These are phyloP conservation scores for Premnoplex brunnescens DNA, from an alignment of 2,797 vertebrate genomes.

Conservation along the genomic window DNA sequence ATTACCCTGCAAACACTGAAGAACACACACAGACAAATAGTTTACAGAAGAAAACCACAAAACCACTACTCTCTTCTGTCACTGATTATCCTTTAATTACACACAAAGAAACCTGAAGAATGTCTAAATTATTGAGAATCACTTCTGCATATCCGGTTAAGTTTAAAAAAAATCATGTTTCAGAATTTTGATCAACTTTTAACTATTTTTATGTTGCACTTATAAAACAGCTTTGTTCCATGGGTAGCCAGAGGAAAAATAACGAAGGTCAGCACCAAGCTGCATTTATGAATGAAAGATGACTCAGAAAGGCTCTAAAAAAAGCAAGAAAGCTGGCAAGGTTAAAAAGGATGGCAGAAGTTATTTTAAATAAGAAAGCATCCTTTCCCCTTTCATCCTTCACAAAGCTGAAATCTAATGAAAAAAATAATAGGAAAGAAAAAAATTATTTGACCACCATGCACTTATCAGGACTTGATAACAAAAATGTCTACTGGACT, in stretches of 20 bases:
- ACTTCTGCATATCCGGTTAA: neutral
- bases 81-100: neutral
- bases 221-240: neutral
- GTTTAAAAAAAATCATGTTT: neutral
- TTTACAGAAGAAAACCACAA: neutral
- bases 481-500: neutral
- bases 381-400: neutral
- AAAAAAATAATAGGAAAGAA: neutral
- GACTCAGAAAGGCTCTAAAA: neutral
- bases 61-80: neutral
- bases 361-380: neutral
- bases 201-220: neutral
- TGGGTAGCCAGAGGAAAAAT: neutral
- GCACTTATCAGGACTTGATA: neutral
- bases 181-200: neutral
- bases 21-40: neutral
- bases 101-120: neutral
- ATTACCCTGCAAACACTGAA: neutral
- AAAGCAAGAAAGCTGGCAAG: neutral
- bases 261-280: slow-evolving; percentile 13
- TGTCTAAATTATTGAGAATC: neutral
- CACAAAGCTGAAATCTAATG: neutral
- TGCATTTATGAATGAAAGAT: slow-evolving; percentile 16
- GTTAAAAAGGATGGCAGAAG: neutral
- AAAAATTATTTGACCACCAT: neutral